A percentile compares a stretch with the other conserved stretches of the same genome.
These are phyloP conservation scores for Drosophila hamatofila DNA, from an alignment of 2,888 invertebrate species.

Conservation along the genomic window DNA sequence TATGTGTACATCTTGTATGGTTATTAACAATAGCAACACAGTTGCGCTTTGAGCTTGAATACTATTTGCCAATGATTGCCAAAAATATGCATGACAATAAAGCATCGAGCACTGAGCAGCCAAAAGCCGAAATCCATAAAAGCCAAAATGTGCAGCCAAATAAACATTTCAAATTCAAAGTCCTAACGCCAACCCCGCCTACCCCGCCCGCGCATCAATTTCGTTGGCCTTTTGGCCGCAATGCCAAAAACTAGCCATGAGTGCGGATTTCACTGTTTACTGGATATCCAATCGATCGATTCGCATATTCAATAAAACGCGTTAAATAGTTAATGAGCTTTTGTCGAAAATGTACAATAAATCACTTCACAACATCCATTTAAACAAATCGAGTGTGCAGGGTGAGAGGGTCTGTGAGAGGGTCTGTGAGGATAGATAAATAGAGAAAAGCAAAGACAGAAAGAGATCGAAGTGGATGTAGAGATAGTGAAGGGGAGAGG, in stretches of 20 bases:
- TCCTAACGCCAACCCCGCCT: background rate
- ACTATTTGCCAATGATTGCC: conserved; percentile 10
- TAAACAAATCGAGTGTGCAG: background rate
- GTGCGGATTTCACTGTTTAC: conserved; percentile 10
- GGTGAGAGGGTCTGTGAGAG: background rate
- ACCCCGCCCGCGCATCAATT: background rate
- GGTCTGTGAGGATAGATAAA: background rate
- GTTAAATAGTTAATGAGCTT: conserved; percentile 13
- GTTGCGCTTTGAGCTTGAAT: conserved; percentile 43
- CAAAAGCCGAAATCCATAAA: conserved; percentile 18
- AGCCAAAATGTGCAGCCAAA: conserved; percentile 16
- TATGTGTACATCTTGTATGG: background rate
- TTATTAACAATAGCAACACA: conserved; percentile 30
- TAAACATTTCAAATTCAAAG: conserved; percentile 16
- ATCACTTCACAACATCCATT: background rate
- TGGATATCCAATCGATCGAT: conserved; percentile 2
- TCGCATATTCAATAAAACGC: conserved; percentile 9
- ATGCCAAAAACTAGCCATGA: conserved; percentile 1
- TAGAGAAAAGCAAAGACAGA: too few species aligned
- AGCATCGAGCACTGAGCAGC: conserved; percentile 9
- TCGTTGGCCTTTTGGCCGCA: conserved; percentile 11
- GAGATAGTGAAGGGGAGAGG: background rate
- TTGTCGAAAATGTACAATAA: background rate
- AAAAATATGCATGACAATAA: conserved; percentile 18
- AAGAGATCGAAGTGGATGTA: background rate